Base-by-base conservation (phyloP, 2,888 invertebrate genomes). In the Acanthosepion pharaonis region DNA sequence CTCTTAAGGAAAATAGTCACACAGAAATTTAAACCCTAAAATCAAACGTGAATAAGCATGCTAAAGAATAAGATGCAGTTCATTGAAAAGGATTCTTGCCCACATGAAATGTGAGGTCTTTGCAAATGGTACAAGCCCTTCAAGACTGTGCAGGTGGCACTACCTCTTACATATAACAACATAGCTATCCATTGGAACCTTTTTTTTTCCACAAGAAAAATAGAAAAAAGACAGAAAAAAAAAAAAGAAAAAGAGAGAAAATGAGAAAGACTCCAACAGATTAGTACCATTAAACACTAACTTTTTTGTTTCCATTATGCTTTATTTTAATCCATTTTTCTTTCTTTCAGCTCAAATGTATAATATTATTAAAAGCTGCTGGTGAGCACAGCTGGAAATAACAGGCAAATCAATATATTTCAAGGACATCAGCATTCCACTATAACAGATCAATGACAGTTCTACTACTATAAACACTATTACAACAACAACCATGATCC, bases 381-480 rank as follows among this genome's bases (percentile, higher is more conserved):
- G 78, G 9, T 78, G 78, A 78, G 9, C 78, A n/a, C 78, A 78
- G 78, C n/a, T n/a, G 78, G n/a, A 33, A 78, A 78, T 78, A 59
- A n/a, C n/a, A 78, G 15, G n/a, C 15, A 5, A 33, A 78, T 78
- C 78, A 78, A 78, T 78, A 78, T 11, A 78, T 78, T 78, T 78
- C 78, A 78, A 78, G 78, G 78, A 78, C 78, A 78, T 78, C n/a
- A n/a, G n/a, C 78, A 78, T 78, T 78, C 78, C 78, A 78, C 33
- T 78, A n/a, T 33, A n/a, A n/a, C 78, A 78, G 78, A 78, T 78
- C 78, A 78, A 78, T 78, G 78, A 78, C 15, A 33, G n/a, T 78
- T 15, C 33, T 78, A 33, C 33, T 78, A 78, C n/a, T 33, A 78
- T 78, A 78, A 78, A 78, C n/a, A 78, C 78, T 78, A 78, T 78